phyloP scores from a whole-genome alignment of 2,113 vertebrate genomes.

The Pyxicephalus adspersus region DNA sequence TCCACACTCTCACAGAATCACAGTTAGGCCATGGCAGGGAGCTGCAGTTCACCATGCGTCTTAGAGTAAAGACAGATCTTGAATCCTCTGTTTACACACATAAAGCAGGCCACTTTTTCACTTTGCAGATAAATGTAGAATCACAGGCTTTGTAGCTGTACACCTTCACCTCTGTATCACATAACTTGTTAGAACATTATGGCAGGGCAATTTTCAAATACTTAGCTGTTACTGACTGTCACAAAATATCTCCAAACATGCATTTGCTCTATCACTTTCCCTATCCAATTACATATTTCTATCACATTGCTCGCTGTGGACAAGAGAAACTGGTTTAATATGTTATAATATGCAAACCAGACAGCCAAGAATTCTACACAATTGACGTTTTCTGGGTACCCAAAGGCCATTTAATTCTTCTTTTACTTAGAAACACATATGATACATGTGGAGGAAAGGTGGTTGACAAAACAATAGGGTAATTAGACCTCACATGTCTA shows the following conservation, averaged over 20 bases:
- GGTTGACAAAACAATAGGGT: background rate
- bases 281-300: background rate
- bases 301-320: background rate
- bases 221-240: background rate
- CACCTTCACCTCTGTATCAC: too few species aligned
- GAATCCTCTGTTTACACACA: too few species aligned
- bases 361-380: background rate
- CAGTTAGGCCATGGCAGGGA: too few species aligned
- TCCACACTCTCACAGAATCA: too few species aligned
- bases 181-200: too few species aligned
- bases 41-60: too few species aligned
- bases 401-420: background rate
- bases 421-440: background rate
- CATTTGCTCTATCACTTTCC: background rate
- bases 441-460: background rate
- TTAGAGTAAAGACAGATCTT: too few species aligned
- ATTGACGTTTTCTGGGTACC: background rate
- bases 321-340: background rate
- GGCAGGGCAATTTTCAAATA: too few species aligned
- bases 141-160: too few species aligned
- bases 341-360: too few species aligned
- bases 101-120: too few species aligned
- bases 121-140: too few species aligned
- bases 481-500: background rate
- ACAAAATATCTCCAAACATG: background rate